Conservation (phyloP, 53 echinoderm and acorn worm genomes). For the Echinarachnius parma region DNA sequence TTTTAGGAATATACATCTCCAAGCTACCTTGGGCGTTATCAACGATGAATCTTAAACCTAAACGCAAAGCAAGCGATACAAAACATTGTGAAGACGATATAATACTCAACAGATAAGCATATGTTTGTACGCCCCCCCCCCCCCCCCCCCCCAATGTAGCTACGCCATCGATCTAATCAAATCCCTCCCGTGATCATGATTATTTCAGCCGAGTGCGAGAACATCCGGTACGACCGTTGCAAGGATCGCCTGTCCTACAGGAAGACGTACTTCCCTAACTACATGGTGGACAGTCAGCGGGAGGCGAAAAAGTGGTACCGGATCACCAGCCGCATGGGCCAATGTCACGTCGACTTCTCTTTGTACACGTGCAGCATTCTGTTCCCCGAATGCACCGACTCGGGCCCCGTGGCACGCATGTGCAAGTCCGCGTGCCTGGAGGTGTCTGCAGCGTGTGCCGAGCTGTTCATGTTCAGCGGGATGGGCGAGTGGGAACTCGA, state of each 20-base stretch:
- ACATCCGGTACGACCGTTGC: conserved; percentile 39
- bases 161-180: no score
- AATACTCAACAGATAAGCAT: background rate
- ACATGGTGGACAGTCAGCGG: conserved; percentile 2
- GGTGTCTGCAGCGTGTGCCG: background rate
- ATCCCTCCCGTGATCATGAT: no score
- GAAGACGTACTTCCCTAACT: conserved; percentile 57
- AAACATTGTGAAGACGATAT: no score
- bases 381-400: conserved; percentile 18
- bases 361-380: background rate
- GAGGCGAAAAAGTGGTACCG: conserved; percentile 30
- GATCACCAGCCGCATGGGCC: background rate
- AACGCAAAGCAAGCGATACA: no score
- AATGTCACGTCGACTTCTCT: conserved; percentile 11
- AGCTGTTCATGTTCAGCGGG: background rate
- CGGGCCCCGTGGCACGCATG: conserved; percentile 1
- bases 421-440: conserved; percentile 15
- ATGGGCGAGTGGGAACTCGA: conserved; percentile 4
- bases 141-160: no score
- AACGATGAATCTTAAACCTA: no score
- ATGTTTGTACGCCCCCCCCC: background rate
- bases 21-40: no score
- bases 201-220: conserved; percentile 27
- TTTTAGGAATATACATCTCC: no score
- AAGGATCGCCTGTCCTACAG: conserved; percentile 48